Evolutionary conservation across 2,113 vertebrate species (phyloP).

Genomic region (Halichoerus grypus): DNA sequence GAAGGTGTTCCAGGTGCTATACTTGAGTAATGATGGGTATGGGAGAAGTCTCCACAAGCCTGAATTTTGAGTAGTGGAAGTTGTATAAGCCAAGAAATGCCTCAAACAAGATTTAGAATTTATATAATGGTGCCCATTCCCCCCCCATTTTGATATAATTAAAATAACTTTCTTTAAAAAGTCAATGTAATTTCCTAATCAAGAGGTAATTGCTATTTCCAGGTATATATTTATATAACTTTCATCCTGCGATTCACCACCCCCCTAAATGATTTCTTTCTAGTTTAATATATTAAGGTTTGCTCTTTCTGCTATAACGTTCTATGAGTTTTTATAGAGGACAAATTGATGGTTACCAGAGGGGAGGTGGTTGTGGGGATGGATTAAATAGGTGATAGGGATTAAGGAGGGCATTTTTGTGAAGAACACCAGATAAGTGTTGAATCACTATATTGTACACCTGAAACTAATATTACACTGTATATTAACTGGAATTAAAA

Average conservation of each 20-base stretch:
- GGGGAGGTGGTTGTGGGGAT: background rate
- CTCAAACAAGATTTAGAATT: background rate
- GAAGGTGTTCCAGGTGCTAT: background rate
- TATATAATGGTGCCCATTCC: background rate
- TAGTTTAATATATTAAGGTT: background rate
- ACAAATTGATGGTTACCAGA: background rate
- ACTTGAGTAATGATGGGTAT: background rate
- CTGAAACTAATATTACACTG: background rate
- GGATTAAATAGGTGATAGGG: background rate
- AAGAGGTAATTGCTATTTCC: background rate
- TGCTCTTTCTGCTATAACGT: background rate
- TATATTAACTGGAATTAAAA: background rate
- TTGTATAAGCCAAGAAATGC: background rate
- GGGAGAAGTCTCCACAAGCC: background rate
- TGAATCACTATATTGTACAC: background rate
- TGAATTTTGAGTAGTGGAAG: slow-evolving; percentile 7
- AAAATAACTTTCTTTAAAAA: slow-evolving; percentile 3
- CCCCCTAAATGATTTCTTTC: background rate
- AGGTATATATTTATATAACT: background rate
- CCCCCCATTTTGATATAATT: slow-evolving; percentile 9
- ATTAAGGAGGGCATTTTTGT: background rate
- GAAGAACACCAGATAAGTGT: background rate
- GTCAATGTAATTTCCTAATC: background rate
- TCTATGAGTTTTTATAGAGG: background rate
- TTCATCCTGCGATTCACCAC: background rate